Evolutionary conservation across 2,797 vertebrate species (phyloP).

Genomic region (Coregonus sp.): DNA sequence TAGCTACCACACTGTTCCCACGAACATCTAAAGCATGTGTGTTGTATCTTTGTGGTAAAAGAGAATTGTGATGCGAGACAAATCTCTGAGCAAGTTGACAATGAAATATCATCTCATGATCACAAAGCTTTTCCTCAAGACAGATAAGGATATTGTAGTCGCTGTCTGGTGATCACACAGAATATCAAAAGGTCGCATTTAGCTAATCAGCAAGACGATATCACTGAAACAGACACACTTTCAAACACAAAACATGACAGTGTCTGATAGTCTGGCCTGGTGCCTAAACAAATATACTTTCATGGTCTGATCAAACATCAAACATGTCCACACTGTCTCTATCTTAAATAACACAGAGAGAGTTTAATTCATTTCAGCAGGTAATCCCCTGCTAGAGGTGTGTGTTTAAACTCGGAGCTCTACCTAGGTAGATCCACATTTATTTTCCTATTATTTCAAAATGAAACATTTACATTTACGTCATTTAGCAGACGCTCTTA

Average conservation of each 20-base stretch:
- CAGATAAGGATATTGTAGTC: too few relatives aligned
- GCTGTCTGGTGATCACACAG: background rate
- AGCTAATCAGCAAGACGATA: background rate
- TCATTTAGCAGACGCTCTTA: too few relatives aligned
- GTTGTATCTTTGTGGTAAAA: background rate
- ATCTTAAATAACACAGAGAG: background rate
- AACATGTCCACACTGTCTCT: background rate
- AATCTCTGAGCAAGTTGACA: too few relatives aligned
- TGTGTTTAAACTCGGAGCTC: background rate
- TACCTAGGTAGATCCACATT: constrained; percentile 34
- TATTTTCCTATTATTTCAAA: constrained; percentile 42
- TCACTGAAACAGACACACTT: constrained; percentile 1
- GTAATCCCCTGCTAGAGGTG: background rate
- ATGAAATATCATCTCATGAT: too few relatives aligned
- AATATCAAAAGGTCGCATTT: background rate
- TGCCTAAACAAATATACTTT: background rate
- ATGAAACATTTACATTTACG: constrained; percentile 37
- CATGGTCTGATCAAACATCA: background rate
- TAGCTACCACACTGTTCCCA: too few relatives aligned
- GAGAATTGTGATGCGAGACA: too few relatives aligned
- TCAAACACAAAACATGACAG: background rate
- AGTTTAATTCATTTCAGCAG: background rate
- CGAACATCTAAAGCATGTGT: background rate
- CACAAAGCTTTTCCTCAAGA: too few relatives aligned
- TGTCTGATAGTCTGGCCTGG: background rate